Base-by-base conservation (phyloP, 2,888 invertebrate species). In the Sepioteuthis lessoniana region DNA sequence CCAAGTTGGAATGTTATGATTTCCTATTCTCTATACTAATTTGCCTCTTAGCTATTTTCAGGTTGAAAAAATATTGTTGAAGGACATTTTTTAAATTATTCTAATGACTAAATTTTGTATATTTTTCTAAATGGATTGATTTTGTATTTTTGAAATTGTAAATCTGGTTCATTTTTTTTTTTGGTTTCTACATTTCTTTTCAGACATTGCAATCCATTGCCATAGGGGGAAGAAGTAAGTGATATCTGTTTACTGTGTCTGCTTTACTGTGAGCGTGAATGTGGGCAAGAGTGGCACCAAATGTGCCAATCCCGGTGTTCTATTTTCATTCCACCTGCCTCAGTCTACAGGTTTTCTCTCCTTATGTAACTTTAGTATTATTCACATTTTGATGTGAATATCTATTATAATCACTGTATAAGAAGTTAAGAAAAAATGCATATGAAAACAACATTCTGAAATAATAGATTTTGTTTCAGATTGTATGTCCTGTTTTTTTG, bases 191-290 rank as follows among this genome's bases (percentile, higher is more conserved):
- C 91, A 94, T 94, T 94, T 94, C 76, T 46, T 95, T 95, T 91
- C 95, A 96, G 96, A 96, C 96, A n/a, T 94, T 96, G 93, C 94
- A 96, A 95, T 95, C 96, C 91, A 96, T 96, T 94, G 95, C 95
- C 94, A 94, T 95, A 93, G 95, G 95, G 93, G 96, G 96, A 94
- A 95, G 95, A 95, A 95, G 96, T 96, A 94, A 94, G 95, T 94
- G 93, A 60, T 47, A 90, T 50, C 38, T 93, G 42, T 92, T 42
- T 42, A 25, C 55, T 91, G 47, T 46, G 25, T 92, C 2, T 91
- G 46, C n/a, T 76, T 76, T 76, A 35, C 16, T 76, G 16, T 76
- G 76, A n/a, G 76, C n/a, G 76, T n/a, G n/a, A 76, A 35, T 76
- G 76, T 76, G n/a, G 16, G 19, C 76, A 76, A n/a, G n/a, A n/a